These are phyloP conservation scores for Amphiura filiformis DNA, from an alignment of 35 echinoderm and acorn worm species.

Conservation along the genomic window DNA sequence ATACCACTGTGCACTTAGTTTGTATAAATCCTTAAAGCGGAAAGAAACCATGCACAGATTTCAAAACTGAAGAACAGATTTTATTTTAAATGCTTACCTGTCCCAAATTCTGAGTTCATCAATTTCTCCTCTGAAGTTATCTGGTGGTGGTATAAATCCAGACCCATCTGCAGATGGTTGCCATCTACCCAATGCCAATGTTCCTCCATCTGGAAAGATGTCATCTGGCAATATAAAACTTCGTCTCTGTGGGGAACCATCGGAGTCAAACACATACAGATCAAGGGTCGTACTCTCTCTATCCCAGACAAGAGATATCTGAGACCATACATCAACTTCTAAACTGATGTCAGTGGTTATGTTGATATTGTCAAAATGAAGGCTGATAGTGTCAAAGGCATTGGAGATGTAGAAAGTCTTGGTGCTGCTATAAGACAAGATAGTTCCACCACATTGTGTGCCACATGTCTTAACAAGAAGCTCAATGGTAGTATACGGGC, in stretches of 20 bases:
- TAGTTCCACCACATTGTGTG: constrained; percentile 52
- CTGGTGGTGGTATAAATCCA: constrained; percentile 32
- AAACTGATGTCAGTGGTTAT: constrained; percentile 57
- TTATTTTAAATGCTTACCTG: too few relatives aligned
- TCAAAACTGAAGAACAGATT: too few relatives aligned
- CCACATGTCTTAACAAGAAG: constrained; percentile 60
- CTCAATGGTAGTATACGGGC: constrained; percentile 41
- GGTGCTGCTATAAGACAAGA: constrained; percentile 55
- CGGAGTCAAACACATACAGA: constrained; percentile 55
- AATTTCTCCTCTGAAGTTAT: constrained; percentile 57
- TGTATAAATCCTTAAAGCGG: too few relatives aligned
- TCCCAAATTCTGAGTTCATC: constrained; percentile 85
- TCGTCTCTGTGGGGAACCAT: constrained; percentile 36
- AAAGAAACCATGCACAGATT: too few relatives aligned
- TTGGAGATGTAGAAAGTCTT: constrained; percentile 66
- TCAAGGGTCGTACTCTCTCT: constrained; percentile 23
- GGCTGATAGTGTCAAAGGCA: constrained; percentile 17
- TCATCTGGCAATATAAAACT: constrained; percentile 39
- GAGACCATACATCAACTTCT: constrained; percentile 51
- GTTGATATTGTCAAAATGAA: constrained; percentile 53
- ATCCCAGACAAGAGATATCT: constrained; percentile 65
- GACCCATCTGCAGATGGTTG: constrained; percentile 49
- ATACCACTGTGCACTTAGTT: too few relatives aligned
- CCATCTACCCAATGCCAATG: constrained; percentile 63
- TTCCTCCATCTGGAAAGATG: constrained; percentile 52